Percentiles rank a stretch among this genome's conserved stretches.
Evolutionary conservation across 1,140 invertebrate genomes (phyloP).

Genomic region (Macrotrachela quadricornifera): DNA sequence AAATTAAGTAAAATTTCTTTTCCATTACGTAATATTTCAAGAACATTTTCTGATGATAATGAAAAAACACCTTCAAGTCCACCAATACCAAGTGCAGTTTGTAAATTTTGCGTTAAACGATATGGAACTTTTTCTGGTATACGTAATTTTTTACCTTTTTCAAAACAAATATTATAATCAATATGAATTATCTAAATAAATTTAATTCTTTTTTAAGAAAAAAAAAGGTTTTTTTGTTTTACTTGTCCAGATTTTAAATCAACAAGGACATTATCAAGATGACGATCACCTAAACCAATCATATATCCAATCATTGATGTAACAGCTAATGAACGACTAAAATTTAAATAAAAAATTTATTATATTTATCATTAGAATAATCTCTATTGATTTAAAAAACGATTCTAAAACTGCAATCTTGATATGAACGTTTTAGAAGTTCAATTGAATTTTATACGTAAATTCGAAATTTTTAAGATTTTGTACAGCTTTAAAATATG

Average conservation of each 20-base stretch:
- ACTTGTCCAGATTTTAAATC: conserved; percentile 75
- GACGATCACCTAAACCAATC: conserved; percentile 86
- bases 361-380: too few species aligned
- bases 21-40: conserved; percentile 75
- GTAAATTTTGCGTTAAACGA: conserved; percentile 80
- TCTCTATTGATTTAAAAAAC: neutral
- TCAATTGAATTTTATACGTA: too few species aligned
- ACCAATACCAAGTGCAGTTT: conserved; percentile 50
- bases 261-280: conserved; percentile 89
- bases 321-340: conserved; percentile 74
- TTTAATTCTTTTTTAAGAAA: too few species aligned
- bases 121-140: conserved; percentile 95
- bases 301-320: conserved; percentile 96
- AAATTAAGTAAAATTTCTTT: conserved; percentile 97
- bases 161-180: conserved; percentile 98
- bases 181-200: conserved; percentile 49
- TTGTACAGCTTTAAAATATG: too few species aligned
- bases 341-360: conserved; percentile 20
- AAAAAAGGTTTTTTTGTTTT: too few species aligned
- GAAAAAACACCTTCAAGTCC: conserved; percentile 62
- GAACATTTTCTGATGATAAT: conserved; percentile 85
- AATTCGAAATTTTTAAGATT: too few species aligned
- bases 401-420: too few species aligned
- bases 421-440: too few species aligned
- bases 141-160: conserved; percentile 72